Conservation (phyloP, 2,888 invertebrate genomes). For the Scaeva pyrastri region DNA sequence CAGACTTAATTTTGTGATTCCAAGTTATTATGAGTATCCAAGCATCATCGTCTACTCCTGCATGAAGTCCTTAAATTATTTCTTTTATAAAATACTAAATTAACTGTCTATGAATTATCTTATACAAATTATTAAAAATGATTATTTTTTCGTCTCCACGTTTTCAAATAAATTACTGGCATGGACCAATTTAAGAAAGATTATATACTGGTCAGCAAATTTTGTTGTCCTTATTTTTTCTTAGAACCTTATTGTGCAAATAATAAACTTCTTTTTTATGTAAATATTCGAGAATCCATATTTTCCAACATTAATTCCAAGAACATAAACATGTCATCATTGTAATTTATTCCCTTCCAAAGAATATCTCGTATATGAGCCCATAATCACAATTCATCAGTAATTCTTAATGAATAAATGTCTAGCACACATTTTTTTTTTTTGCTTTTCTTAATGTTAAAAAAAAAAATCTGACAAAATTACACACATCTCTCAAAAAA, state of each 20-base stretch:
- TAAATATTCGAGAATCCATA: background rate
- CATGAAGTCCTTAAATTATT: too few species aligned
- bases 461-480: too few species aligned
- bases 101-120: too few species aligned
- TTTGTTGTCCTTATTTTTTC: background rate
- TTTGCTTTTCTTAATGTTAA: too few species aligned
- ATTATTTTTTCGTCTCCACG: too few species aligned
- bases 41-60: too few species aligned
- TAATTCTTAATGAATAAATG: conserved; percentile 6
- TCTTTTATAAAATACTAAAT: too few species aligned
- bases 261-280: conserved; percentile 9
- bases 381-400: conserved; percentile 6
- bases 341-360: background rate
- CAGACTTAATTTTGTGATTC: too few species aligned
- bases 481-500: background rate
- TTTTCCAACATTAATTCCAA: background rate
- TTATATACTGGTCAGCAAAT: background rate
- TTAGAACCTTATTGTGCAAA: background rate
- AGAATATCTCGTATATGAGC: too few species aligned
- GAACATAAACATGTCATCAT: conserved; percentile 2
- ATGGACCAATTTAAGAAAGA: too few species aligned
- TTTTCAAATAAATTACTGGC: background rate
- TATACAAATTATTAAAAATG: too few species aligned
- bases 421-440: conserved; percentile 3
- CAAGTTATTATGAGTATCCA: too few species aligned